Percentiles rank a stretch among this genome's conserved stretches.
Conservation (phyloP, 2,888 invertebrate genomes). For the Stictocephala bisonia region DNA sequence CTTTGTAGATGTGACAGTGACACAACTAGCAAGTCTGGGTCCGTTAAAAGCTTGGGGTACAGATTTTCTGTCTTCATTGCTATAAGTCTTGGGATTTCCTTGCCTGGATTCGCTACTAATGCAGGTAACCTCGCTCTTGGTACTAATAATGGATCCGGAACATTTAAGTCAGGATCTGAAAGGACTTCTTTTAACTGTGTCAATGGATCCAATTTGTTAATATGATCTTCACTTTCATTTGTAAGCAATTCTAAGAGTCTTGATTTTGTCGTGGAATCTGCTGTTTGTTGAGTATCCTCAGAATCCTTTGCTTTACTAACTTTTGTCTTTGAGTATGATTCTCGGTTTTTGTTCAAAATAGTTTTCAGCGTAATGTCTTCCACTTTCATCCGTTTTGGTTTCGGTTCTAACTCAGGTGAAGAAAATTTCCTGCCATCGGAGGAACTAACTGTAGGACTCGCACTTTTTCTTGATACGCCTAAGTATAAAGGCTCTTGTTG, state of each 20-base stretch:
- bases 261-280: slow-evolving; percentile 61
- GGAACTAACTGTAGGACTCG: slow-evolving; percentile 45
- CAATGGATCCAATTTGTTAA: slow-evolving; percentile 68
- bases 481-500: slow-evolving; percentile 78
- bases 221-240: slow-evolving; percentile 67
- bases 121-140: slow-evolving; percentile 80
- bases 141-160: slow-evolving; percentile 85
- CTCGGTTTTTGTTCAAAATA: slow-evolving; percentile 64
- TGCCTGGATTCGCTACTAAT: slow-evolving; percentile 77
- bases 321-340: slow-evolving; percentile 24
- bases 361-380: slow-evolving; percentile 67
- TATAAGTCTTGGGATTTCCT: slow-evolving; percentile 78
- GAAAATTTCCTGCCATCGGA: slow-evolving; percentile 36
- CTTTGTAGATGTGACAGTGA: slow-evolving; percentile 76
- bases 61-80: slow-evolving; percentile 77
- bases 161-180: slow-evolving; percentile 73
- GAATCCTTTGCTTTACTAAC: slow-evolving; percentile 34
- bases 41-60: slow-evolving; percentile 77
- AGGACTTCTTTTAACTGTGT: slow-evolving; percentile 78
- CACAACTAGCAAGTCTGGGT: slow-evolving; percentile 82
- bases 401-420: slow-evolving; percentile 63
- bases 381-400: slow-evolving; percentile 68
- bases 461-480: slow-evolving; percentile 63
- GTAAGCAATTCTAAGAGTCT: slow-evolving; percentile 66
- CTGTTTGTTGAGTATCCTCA: slow-evolving; percentile 29